Percentiles rank a stretch among this genome's conserved stretches.
These are phyloP conservation scores for Selenia dentaria DNA, from an alignment of 2,888 invertebrate genomes.

Conservation along the genomic window DNA sequence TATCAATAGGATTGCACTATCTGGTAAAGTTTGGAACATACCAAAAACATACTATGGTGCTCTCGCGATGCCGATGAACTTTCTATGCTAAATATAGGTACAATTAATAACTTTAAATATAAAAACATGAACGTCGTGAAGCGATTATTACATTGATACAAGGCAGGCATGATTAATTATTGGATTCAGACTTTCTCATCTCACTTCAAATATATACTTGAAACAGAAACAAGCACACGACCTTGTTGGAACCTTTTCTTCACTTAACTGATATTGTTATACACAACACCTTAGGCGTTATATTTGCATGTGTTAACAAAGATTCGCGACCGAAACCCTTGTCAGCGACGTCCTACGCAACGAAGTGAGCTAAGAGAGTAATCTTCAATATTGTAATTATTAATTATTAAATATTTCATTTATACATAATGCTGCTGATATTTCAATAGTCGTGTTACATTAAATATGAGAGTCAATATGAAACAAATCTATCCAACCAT, in stretches of 20 bases:
- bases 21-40: slow-evolving; percentile 79
- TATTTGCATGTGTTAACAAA: slow-evolving; percentile 8
- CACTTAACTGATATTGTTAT: slow-evolving; percentile 18
- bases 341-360: slow-evolving; percentile 32
- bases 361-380: slow-evolving; percentile 61
- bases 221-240: slow-evolving; percentile 33
- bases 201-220: slow-evolving; percentile 52
- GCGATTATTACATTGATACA: slow-evolving; percentile 75
- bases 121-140: slow-evolving; percentile 69
- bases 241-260: slow-evolving; percentile 29
- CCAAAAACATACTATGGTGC: slow-evolving; percentile 79
- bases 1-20: slow-evolving; percentile 84
- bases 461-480: slow-evolving; percentile 29
- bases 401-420: slow-evolving; percentile 40
- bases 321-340: slow-evolving; percentile 21
- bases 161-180: slow-evolving; percentile 71
- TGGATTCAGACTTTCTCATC: slow-evolving; percentile 61
- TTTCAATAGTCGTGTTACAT: slow-evolving; percentile 25
- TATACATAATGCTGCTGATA: slow-evolving; percentile 31
- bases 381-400: slow-evolving; percentile 35
- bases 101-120: slow-evolving; percentile 67
- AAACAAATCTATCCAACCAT: slow-evolving; percentile 26
- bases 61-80: slow-evolving; percentile 81
- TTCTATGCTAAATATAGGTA: slow-evolving; percentile 73
- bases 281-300: slow-evolving; percentile 20